Percentiles rank a stretch among this genome's conserved stretches.
Evolutionary conservation across 2,888 invertebrate genomes (phyloP).

Genomic region (Microctonus brassicae): DNA sequence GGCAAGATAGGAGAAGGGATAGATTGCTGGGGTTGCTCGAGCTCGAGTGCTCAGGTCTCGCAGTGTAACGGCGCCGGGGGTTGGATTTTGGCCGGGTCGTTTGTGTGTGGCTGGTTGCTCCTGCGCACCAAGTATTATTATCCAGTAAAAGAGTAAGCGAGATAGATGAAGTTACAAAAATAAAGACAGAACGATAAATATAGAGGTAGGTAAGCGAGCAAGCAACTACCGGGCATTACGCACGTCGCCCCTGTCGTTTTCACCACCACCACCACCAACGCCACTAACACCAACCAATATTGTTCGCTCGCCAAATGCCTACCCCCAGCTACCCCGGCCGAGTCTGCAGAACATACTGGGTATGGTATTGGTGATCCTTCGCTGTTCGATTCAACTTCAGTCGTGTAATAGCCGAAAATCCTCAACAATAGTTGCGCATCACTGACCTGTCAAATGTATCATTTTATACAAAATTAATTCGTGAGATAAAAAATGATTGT

Average conservation of each 20-base stretch:
- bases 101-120: constrained; percentile 47
- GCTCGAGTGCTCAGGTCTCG: constrained; percentile 30
- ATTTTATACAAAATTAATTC: not conserved
- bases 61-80: constrained; percentile 37
- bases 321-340: constrained; percentile 51
- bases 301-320: constrained; percentile 42
- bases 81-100: constrained; percentile 52
- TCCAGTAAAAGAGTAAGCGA: constrained; percentile 2
- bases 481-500: not conserved
- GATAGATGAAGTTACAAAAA: constrained; percentile 38
- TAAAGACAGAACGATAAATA: constrained; percentile 20
- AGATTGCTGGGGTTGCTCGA: constrained; percentile 32
- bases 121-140: constrained; percentile 45
- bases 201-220: constrained; percentile 44
- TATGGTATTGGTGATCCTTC: constrained; percentile 37
- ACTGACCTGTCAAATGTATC: constrained; percentile 45
- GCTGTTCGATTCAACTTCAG: constrained; percentile 15
- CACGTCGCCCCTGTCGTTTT: constrained; percentile 26
- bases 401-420: constrained; percentile 11
- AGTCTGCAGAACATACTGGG: constrained; percentile 51
- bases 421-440: constrained; percentile 28
- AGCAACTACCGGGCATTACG: constrained; percentile 40
- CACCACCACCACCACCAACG: not conserved
- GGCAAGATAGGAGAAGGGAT: constrained; percentile 16
- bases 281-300: not conserved